Evolutionary conservation across 2,113 vertebrate species (phyloP).

Genomic region (Notothenia coriiceps): DNA sequence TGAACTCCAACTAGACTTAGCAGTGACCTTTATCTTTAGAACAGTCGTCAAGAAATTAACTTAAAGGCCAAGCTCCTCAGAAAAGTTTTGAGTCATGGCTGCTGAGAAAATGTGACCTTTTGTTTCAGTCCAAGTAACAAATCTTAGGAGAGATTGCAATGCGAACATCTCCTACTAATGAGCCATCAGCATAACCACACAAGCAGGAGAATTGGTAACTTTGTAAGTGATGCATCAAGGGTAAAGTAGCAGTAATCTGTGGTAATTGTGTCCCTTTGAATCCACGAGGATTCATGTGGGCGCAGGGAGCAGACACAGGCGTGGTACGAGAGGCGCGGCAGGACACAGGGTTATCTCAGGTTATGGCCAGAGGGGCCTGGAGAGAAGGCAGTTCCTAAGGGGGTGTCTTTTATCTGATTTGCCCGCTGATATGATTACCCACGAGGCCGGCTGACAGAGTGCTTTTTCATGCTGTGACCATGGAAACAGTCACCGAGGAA

Average conservation of each 20-base stretch:
- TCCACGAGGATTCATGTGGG: not conserved
- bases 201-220: not conserved
- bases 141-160: not conserved
- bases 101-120: conserved; percentile 1
- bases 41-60: not conserved
- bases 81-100: not conserved
- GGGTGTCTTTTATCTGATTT: conserved; percentile 61
- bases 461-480: conserved; percentile 70
- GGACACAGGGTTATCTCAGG: conserved; percentile 31
- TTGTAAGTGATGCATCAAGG: not conserved
- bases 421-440: conserved; percentile 67
- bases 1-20: not conserved
- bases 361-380: conserved; percentile 23
- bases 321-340: not conserved
- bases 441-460: conserved; percentile 57
- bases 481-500: conserved; percentile 76
- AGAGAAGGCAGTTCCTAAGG: conserved; percentile 32
- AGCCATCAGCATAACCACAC: not conserved
- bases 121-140: conserved; percentile 1
- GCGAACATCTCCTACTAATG: not conserved
- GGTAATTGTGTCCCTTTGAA: conserved; percentile 1
- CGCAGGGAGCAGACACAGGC: not conserved
- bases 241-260: not conserved
- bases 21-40: conserved; percentile 25
- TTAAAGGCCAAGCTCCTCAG: conserved; percentile 25